phyloP scores from a whole-genome alignment of 1,140 invertebrate genomes.

The Rhyzopertha dominica region DNA sequence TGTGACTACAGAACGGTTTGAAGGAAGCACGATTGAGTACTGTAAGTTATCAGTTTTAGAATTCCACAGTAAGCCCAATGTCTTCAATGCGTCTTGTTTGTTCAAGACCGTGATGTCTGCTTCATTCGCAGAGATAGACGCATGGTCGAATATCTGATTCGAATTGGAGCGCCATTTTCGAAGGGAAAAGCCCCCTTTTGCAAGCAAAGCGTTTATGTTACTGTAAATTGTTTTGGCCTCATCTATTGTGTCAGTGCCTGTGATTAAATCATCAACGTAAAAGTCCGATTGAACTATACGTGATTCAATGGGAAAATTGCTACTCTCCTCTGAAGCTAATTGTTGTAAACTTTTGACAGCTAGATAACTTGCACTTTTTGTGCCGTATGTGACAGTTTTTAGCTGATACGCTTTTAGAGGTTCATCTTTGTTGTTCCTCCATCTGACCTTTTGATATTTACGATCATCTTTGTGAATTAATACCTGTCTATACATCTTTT shows the following conservation, averaged over 20 bases:
- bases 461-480: slow-evolving; percentile 28
- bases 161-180: no score
- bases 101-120: background rate
- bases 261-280: slow-evolving; percentile 35
- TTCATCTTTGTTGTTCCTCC: slow-evolving; percentile 17
- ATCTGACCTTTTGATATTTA: slow-evolving; percentile 37
- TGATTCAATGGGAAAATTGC: no score
- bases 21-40: slow-evolving; percentile 25
- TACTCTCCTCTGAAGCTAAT: no score
- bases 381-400: no score
- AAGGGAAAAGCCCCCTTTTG: slow-evolving; percentile 38
- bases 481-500: slow-evolving; percentile 35
- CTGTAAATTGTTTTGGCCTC: slow-evolving; percentile 9
- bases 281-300: no score
- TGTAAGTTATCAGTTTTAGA: slow-evolving; percentile 9
- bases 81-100: slow-evolving; percentile 4
- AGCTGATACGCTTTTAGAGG: slow-evolving; percentile 16
- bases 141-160: background rate
- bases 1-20: slow-evolving; percentile 7
- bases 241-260: slow-evolving; percentile 19
- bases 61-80: slow-evolving; percentile 19
- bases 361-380: no score
- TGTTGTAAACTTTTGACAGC: no score
- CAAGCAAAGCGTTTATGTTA: slow-evolving; percentile 13
- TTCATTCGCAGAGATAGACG: background rate